Conservation (phyloP, 2,113 vertebrate genomes). For the Semicossyphus pulcher region DNA sequence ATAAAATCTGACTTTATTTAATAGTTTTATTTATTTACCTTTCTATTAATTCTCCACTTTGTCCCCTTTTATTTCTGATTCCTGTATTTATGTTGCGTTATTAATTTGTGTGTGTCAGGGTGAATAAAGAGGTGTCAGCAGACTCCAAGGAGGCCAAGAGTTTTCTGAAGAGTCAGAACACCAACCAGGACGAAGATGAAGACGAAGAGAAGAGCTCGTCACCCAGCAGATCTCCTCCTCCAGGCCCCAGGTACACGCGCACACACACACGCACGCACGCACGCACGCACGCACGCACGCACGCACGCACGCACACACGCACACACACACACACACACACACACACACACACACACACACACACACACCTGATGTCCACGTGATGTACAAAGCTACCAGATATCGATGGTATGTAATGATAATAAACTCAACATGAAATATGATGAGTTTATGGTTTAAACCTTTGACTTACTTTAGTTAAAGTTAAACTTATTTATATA, state of each 20-base stretch:
- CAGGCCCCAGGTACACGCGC: slow-evolving; percentile 76
- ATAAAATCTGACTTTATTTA: too few species aligned
- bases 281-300: slow-evolving; percentile 2
- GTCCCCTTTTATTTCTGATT: too few species aligned
- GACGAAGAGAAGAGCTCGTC: background rate
- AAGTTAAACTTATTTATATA: too few species aligned
- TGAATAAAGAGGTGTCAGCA: slow-evolving; percentile 92
- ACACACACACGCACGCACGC: background rate
- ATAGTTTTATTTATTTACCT: too few species aligned
- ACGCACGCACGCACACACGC: background rate
- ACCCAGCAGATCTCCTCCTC: background rate
- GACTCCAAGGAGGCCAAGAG: slow-evolving; percentile 91
- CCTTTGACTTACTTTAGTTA: too few species aligned
- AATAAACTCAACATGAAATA: too few species aligned
- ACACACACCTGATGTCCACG: background rate
- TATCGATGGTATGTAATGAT: too few species aligned
- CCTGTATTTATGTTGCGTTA: background rate
- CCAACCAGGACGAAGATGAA: slow-evolving; percentile 12
- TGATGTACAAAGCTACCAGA: too few species aligned
- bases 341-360: slow-evolving; percentile 3
- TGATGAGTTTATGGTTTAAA: too few species aligned
- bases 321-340: slow-evolving; percentile 15
- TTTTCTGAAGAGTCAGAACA: slow-evolving; percentile 86
- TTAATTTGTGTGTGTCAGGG: slow-evolving; percentile 80
- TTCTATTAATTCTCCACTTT: too few species aligned